Conservation (phyloP, 2,113 vertebrate genomes). For the Sander lucioperca region DNA sequence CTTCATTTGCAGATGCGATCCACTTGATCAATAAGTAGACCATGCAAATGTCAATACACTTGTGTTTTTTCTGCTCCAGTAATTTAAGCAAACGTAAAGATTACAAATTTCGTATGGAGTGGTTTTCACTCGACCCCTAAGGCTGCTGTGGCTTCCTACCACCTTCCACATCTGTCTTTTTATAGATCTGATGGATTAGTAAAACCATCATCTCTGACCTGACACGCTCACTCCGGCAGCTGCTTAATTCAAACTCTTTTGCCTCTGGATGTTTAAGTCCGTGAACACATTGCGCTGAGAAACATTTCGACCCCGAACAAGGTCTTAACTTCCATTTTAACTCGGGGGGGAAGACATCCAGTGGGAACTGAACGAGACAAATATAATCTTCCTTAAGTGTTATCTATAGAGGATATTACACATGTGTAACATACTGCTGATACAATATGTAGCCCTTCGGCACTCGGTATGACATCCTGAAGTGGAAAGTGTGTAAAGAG, state of each 20-base stretch:
- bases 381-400: neutral
- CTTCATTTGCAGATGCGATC: slow-evolving; percentile 9
- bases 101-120: neutral
- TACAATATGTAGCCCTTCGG: too few relatives aligned
- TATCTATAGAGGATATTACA: neutral
- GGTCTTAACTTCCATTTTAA: neutral
- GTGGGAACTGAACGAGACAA: slow-evolving; percentile 3
- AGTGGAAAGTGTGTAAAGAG: too few relatives aligned
- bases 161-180: slow-evolving; percentile 20
- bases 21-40: slow-evolving; percentile 16
- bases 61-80: slow-evolving; percentile 20
- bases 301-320: slow-evolving; percentile 32
- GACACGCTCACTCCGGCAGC: slow-evolving; percentile 13
- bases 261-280: slow-evolving; percentile 41
- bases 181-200: slow-evolving; percentile 46
- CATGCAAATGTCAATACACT: slow-evolving; percentile 4
- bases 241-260: slow-evolving; percentile 39
- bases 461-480: too few relatives aligned
- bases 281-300: slow-evolving; percentile 22
- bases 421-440: neutral
- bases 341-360: neutral
- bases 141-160: slow-evolving; percentile 12
- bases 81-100: slow-evolving; percentile 12
- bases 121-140: slow-evolving; percentile 13
- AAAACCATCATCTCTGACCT: slow-evolving; percentile 50